Percentiles rank a stretch among this genome's conserved stretches.
Conservation (phyloP, 2,797 vertebrate species). For the Lacerta viridis region DNA sequence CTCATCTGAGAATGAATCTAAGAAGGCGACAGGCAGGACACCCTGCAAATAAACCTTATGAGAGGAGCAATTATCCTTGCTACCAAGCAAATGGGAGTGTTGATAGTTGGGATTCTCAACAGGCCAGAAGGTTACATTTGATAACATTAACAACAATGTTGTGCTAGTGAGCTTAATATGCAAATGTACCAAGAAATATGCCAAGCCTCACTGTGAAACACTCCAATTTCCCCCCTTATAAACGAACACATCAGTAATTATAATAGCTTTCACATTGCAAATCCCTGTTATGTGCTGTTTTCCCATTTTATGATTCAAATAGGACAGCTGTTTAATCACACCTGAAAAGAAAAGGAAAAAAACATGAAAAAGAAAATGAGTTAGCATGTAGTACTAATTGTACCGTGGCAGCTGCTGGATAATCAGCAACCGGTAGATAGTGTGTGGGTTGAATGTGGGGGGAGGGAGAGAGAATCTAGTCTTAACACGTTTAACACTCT, state of each 20-base stretch:
- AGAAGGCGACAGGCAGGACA: no score
- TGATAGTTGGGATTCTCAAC: not conserved
- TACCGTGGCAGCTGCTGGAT: not conserved
- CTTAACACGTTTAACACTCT: no score
- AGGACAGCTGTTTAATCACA: not conserved
- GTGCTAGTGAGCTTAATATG: not conserved
- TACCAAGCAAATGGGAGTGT: not conserved
- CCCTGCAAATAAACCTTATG: no score
- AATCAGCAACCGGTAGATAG: not conserved
- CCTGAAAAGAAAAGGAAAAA: accelerated
- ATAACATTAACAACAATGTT: not conserved
- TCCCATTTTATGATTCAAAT: not conserved
- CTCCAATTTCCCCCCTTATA: not conserved
- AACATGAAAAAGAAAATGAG: not conserved
- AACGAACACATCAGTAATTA: not conserved
- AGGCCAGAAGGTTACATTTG: not conserved
- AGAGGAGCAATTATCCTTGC: not conserved
- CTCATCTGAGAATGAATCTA: no score
- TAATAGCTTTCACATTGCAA: not conserved
- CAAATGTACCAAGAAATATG: not conserved
- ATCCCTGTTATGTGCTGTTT: not conserved
- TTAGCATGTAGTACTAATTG: not conserved
- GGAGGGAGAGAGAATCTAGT: no score
- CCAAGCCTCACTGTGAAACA: not conserved
- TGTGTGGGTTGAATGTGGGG: not conserved